Conservation (phyloP, 2,888 invertebrate genomes). For the Beris morrisii region DNA sequence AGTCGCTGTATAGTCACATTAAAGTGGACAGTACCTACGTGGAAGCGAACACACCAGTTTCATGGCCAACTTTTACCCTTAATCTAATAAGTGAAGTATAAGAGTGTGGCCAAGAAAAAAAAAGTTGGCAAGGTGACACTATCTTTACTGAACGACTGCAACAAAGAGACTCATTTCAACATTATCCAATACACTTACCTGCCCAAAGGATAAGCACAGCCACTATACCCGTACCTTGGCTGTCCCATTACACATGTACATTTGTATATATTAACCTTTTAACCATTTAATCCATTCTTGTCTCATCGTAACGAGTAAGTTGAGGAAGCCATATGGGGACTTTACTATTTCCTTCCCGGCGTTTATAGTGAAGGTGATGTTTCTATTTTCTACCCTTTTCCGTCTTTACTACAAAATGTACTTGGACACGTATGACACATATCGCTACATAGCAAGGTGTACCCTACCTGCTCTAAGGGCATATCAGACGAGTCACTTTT, state of each 20-base stretch:
- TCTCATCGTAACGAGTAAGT: constrained; percentile 1
- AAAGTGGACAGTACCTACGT: background rate
- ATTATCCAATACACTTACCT: no score
- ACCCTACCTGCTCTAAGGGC: background rate
- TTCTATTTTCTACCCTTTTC: constrained; percentile 1
- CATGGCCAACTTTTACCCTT: constrained; percentile 25
- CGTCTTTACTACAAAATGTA: background rate
- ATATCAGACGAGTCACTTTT: constrained; percentile 5
- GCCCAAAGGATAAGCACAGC: no score
- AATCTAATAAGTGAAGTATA: constrained; percentile 23
- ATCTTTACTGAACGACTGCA: no score
- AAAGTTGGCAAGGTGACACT: no score
- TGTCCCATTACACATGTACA: no score
- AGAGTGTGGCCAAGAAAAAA: constrained; percentile 2
- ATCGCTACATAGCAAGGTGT: background rate
- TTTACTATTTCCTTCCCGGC: constrained; percentile 2
- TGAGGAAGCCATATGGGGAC: constrained; percentile 16
- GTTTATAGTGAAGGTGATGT: background rate
- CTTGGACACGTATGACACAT: background rate
- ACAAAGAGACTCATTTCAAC: no score
- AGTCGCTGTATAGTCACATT: no score
- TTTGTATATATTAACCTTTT: background rate
- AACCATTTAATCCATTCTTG: constrained; percentile 22
- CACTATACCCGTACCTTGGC: no score
- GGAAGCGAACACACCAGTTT: constrained; percentile 7